Evolutionary conservation across 2,888 invertebrate genomes (phyloP).

Genomic region (Drosophila engyochracea): DNA sequence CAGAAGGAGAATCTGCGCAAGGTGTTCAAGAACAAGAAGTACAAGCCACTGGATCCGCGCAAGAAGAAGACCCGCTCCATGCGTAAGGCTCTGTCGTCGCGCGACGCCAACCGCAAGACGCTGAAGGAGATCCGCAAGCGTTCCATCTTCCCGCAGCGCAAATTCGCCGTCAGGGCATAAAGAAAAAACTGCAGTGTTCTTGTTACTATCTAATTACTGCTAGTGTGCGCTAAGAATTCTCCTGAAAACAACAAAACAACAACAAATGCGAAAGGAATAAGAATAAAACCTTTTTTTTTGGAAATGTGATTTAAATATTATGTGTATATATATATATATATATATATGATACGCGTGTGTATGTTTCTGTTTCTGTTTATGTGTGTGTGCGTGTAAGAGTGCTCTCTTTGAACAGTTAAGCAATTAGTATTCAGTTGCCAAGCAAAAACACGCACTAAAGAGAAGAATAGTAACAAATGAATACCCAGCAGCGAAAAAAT

Average conservation of each 20-base stretch:
- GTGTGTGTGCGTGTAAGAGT: neutral
- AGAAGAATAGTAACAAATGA: neutral
- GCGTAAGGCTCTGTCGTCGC: constrained; percentile 94
- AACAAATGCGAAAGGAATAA: constrained; percentile 47
- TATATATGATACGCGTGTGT: constrained; percentile 4
- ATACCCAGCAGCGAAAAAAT: neutral
- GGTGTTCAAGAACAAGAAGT: constrained; percentile 97
- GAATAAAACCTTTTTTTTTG: constrained; percentile 74
- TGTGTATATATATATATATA: constrained; percentile 3
- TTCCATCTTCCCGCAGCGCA: constrained; percentile 94
- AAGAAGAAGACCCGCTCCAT: constrained; percentile 98
- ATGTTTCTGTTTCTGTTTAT: constrained; percentile 1
- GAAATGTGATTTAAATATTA: constrained; percentile 49
- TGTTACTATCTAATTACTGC: constrained; percentile 54
- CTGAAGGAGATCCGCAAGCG: constrained; percentile 95
- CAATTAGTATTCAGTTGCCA: too few species aligned
- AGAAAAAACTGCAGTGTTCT: constrained; percentile 34
- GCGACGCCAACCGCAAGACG: constrained; percentile 94
- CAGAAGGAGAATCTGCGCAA: constrained; percentile 99
- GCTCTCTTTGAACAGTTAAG: neutral
- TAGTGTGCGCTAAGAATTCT: constrained; percentile 77
- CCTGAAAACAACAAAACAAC: constrained; percentile 34
- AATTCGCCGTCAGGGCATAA: constrained; percentile 98
- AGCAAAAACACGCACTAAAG: neutral
- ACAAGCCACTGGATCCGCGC: constrained; percentile 98